phyloP scores from a whole-genome alignment of 2,113 vertebrate species.

The Opisthocomus hoazin region DNA sequence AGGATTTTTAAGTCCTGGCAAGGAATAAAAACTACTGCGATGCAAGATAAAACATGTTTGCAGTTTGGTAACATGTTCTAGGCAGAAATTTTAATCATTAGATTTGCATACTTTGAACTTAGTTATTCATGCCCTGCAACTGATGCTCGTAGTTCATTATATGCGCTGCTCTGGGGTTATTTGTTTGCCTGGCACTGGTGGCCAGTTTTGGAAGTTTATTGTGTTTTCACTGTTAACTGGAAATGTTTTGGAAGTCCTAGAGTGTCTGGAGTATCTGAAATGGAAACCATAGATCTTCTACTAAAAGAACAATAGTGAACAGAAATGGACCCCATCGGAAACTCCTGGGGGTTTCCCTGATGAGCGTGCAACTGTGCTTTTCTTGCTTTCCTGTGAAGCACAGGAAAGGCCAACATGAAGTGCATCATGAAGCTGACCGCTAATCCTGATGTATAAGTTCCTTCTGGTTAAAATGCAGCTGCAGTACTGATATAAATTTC shows the following conservation, averaged over 20 bases:
- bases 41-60: conserved; percentile 41
- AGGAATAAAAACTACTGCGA: neutral
- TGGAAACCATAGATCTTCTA: neutral
- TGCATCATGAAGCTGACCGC: neutral
- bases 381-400: neutral
- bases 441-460: neutral
- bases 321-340: neutral
- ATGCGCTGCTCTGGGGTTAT: neutral
- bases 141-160: neutral
- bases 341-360: neutral
- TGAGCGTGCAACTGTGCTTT: neutral
- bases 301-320: neutral
- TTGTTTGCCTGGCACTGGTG: neutral
- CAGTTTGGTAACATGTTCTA: neutral
- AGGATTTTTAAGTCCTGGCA: neutral
- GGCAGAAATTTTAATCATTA: neutral
- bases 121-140: neutral
- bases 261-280: neutral
- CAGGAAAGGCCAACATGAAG: neutral
- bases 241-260: neutral
- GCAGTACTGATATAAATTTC: neutral
- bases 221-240: neutral
- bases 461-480: neutral
- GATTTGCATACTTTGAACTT: conserved; percentile 32
- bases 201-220: neutral